Evolutionary conservation across 2,888 invertebrate genomes (phyloP).

Genomic region (Ormyrus pomaceus): DNA sequence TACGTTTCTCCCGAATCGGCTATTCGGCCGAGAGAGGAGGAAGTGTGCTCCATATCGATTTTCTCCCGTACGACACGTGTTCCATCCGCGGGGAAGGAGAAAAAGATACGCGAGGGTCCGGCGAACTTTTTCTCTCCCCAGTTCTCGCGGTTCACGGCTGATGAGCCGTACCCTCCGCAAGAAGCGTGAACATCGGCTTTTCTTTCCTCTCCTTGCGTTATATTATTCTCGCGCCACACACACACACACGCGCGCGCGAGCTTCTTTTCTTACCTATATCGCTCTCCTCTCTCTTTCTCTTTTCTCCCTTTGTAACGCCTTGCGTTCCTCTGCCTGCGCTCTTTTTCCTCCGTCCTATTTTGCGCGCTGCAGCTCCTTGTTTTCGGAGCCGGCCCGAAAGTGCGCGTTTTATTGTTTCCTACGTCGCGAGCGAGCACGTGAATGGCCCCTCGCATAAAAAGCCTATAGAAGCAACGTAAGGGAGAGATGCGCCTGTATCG

Average conservation of each 20-base stretch:
- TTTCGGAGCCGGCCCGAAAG: constrained; percentile 5
- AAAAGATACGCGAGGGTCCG: neutral
- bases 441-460: constrained; percentile 32
- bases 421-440: neutral
- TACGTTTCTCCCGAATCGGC: neutral
- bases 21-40: neutral
- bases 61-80: neutral
- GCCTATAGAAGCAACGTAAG: neutral
- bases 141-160: constrained; percentile 16
- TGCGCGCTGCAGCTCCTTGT: constrained; percentile 2
- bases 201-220: constrained; percentile 11
- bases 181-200: constrained; percentile 23
- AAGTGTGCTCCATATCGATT: no score
- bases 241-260: neutral
- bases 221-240: neutral
- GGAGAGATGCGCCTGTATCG: constrained; percentile 5
- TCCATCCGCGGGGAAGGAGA: neutral
- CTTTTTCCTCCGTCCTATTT: constrained; percentile 32
- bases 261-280: constrained; percentile 23
- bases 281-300: neutral
- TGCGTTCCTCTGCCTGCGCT: neutral
- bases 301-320: constrained; percentile 17
- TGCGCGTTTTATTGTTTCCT: constrained; percentile 19
- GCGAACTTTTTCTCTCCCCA: neutral
- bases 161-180: constrained; percentile 3